Base-by-base conservation (phyloP, 2,888 invertebrate species). In the Drosophila quinaria region DNA sequence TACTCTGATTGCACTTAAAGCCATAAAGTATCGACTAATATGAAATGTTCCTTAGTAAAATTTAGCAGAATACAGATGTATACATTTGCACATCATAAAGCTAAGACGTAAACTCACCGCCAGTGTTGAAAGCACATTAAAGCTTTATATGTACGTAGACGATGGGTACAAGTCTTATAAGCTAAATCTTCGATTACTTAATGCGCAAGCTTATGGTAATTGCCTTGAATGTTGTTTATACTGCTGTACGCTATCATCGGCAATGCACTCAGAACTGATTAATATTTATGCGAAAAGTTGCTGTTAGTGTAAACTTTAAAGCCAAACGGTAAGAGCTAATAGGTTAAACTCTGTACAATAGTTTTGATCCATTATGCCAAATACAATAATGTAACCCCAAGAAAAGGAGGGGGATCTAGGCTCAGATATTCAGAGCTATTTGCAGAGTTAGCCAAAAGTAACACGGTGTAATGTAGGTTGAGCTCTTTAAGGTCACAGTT, bases 1-100 rank as follows among this genome's bases (percentile, higher is more conserved):
- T 58, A 35, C 44, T 44, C 44, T 22, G 33, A 44, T 56, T 56
- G 44, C 55, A 56, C 55, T 56, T 56, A 15, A 44, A 56, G 44
- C 33, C 44, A 44, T 35, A 56, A 44, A 35, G 33, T 3, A 31
- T 11, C 35, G 22, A 25, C 33, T 25, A 22, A 44, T 56, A 33
- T 15, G 22, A 22, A 56, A 44, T 8, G 42, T 13, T 15, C 17
- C 0, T 17, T 39, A 13, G 13, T 29, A 39, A n/a, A n/a, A n/a
- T n/a, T n/a, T n/a, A n/a, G n/a, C n/a, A n/a, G n/a, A n/a, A 15
- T 17, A 29, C 13, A 13, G 17, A 29, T 25, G 4, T 39, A 15
- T 39, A 6, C 11, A 10, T 13, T 35, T 13, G 35, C n/a, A 15
- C 44, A 44, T 44, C 13, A 44, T 11, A 44, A 44, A 6, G 22